Evolutionary conservation across 2,797 vertebrate species (phyloP).

Genomic region (Liasis olivaceus): DNA sequence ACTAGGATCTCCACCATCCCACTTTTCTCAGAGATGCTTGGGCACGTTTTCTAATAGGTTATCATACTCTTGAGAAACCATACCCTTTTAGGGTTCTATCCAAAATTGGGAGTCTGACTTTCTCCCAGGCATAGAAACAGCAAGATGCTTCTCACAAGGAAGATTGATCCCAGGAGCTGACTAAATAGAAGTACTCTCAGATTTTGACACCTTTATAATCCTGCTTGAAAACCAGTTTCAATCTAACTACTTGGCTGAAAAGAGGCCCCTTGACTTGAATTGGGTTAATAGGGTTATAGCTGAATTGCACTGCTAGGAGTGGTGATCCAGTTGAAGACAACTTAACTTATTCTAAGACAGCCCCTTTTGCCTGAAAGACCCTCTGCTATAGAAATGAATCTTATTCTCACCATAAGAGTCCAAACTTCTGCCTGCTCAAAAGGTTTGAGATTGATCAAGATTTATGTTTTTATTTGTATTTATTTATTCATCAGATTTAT

Average conservation of each 20-base stretch:
- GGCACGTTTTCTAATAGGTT: background rate
- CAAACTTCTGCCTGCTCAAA: background rate
- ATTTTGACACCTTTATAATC: background rate
- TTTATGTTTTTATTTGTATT: background rate
- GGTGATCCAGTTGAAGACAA: background rate
- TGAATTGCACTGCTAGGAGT: background rate
- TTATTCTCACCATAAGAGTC: background rate
- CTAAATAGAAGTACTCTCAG: background rate
- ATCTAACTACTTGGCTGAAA: background rate
- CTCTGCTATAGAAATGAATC: background rate
- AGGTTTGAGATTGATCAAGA: background rate
- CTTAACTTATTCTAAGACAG: background rate
- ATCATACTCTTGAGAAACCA: too few relatives aligned
- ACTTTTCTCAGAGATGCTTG: background rate
- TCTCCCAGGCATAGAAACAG: background rate
- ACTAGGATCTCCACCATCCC: background rate
- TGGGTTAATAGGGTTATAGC: background rate
- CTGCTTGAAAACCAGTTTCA: background rate
- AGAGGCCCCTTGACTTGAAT: background rate
- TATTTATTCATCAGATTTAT: background rate
- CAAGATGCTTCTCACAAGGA: background rate
- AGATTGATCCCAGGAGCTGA: background rate
- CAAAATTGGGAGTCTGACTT: background rate
- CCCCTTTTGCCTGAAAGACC: background rate
- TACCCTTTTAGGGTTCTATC: background rate